Base-by-base conservation (phyloP, 2,888 invertebrate genomes). In the Coremacera marginata region DNA sequence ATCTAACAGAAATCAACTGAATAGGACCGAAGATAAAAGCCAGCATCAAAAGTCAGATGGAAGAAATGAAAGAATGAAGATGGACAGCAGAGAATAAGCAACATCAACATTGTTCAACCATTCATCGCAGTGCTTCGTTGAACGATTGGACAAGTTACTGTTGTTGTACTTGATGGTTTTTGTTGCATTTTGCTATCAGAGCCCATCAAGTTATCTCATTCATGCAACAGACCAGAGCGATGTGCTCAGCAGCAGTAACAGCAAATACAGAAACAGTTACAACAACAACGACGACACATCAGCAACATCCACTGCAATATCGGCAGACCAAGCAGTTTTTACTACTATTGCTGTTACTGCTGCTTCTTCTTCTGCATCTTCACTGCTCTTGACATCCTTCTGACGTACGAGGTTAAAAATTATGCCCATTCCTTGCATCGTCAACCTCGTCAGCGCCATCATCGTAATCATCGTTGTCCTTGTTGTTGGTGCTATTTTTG, bases 21-120 rank as follows among this genome's bases (percentile, higher is more conserved):
- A 31, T 22, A 2, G 16, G 44, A 49, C 49, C 62, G 62, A 63
- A 63, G 65, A 70, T 71, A 77, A 75, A 78, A 78, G 62, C 63
- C 77, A 77, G 57, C 25, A 57, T 14, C 63, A 25, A 70, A 62
- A 8, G 49, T 34, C 60, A 44, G 22, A 19, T 22, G 31, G 16
- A 25, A 37, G 51, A 16, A 34, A 9, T 19, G 22, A 22, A 44
- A 22, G 31, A 34, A 52, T 9, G 34, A 65, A 51, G 8, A 62
- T 44, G 22, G 8, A 49, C 27, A n/a, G 37, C 70, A 51, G n/a
- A 37, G 8, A 19, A 67, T 25, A 14, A 63, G 52, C 25, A 37
- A 25, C 37, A 37, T 27, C 75, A 49, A n/a, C 60, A 27, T 25
- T 70, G 51, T 52, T 49, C 60, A 19, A 16, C 52, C 72, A 63